These are phyloP conservation scores for Denticeps clupeoides DNA, from an alignment of 2,797 vertebrate species.

Conservation along the genomic window DNA sequence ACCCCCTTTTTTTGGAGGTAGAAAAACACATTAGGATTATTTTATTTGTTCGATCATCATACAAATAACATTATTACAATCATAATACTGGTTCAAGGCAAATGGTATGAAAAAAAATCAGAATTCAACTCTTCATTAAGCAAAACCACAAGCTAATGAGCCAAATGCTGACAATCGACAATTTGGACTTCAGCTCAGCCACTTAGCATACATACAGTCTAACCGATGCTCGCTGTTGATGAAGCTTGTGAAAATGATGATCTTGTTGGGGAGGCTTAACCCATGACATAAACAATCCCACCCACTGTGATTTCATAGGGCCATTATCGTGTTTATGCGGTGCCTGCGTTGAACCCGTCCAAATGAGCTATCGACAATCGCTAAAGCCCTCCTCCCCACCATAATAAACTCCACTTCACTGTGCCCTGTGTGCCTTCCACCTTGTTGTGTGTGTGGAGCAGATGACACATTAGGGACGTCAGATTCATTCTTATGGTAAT, in stretches of 20 bases:
- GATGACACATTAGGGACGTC: conserved; percentile 30
- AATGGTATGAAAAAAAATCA: no score
- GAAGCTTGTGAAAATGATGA: not conserved
- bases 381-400: conserved; percentile 29
- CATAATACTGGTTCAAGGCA: no score
- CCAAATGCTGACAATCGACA: no score
- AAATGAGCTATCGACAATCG: conserved; percentile 26
- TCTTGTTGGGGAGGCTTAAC: not conserved
- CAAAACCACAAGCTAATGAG: no score
- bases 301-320: conserved; percentile 26
- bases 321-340: conserved; percentile 25
- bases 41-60: no score
- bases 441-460: conserved; percentile 2
- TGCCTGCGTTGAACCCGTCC: conserved; percentile 24
- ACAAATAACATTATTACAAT: no score
- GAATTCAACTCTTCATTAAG: no score
- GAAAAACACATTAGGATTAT: no score
- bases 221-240: conserved; percentile 6
- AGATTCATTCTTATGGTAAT: conserved; percentile 56
- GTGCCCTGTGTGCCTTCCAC: conserved; percentile 9
- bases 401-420: conserved; percentile 33
- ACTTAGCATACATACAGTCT: conserved; percentile 58
- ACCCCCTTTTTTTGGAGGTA: no score
- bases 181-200: conserved; percentile 23
- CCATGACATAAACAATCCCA: conserved; percentile 24